Evolutionary conservation across 2,888 invertebrate genomes (phyloP).

Genomic region (Asteroscopus sphinx): DNA sequence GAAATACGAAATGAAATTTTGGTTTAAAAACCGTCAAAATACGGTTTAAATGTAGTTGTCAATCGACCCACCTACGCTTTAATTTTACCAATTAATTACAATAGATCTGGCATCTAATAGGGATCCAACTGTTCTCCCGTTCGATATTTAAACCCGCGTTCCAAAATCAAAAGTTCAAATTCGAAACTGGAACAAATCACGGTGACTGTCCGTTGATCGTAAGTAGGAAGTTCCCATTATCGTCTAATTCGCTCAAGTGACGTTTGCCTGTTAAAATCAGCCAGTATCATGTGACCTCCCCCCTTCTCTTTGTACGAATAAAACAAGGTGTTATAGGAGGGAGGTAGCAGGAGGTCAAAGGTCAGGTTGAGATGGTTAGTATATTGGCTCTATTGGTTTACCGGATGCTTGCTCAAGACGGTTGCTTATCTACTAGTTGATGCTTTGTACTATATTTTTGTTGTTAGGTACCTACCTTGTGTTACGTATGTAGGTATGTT

Average conservation of each 20-base stretch:
- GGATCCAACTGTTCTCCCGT: not conserved
- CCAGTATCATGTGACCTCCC: conserved; percentile 69
- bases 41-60: no score
- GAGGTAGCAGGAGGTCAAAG: conserved; percentile 56
- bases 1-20: no score
- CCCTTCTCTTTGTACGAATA: conserved; percentile 52
- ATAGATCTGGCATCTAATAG: not conserved
- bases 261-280: conserved; percentile 73
- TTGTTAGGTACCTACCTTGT: conserved; percentile 33
- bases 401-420: conserved; percentile 88
- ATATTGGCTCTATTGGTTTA: conserved; percentile 86
- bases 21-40: no score
- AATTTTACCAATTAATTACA: no score
- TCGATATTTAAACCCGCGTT: conserved; percentile 36
- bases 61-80: no score
- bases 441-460: conserved; percentile 60
- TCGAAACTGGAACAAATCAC: conserved; percentile 88
- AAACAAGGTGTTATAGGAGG: conserved; percentile 48
- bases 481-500: conserved; percentile 17
- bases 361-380: conserved; percentile 70
- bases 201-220: conserved; percentile 76
- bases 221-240: conserved; percentile 89
- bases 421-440: conserved; percentile 62
- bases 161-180: conserved; percentile 74
- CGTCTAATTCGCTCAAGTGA: conserved; percentile 87